These are phyloP conservation scores for Apomyelois bistriatella DNA, from an alignment of 2,888 invertebrate genomes.

Conservation along the genomic window DNA sequence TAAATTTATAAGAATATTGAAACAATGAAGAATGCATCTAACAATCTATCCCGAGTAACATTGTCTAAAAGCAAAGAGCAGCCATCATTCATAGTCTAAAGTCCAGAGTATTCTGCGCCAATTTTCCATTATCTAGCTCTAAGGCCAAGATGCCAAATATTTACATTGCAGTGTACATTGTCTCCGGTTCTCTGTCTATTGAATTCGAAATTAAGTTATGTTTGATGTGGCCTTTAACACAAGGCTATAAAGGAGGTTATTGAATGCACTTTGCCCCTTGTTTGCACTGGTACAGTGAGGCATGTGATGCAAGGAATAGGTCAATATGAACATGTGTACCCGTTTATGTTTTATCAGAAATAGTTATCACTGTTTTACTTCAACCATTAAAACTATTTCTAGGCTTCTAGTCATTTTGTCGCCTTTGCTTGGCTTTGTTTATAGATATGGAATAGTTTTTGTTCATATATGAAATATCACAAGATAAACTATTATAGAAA, in stretches of 20 bases:
- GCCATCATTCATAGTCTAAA: conserved; percentile 52
- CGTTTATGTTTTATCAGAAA: neutral
- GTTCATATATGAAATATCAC: too few species aligned
- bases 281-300: conserved; percentile 14
- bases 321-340: neutral
- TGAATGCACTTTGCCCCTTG: conserved; percentile 20
- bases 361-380: neutral
- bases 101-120: conserved; percentile 48
- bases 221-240: conserved; percentile 26
- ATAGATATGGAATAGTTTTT: too few species aligned
- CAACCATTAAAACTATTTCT: too few species aligned
- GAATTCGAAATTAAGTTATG: conserved; percentile 39
- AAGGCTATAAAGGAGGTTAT: conserved; percentile 30
- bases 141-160: conserved; percentile 52
- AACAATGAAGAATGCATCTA: neutral
- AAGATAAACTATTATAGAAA: too few species aligned
- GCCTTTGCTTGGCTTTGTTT: too few species aligned
- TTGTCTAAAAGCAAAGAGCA: conserved; percentile 18
- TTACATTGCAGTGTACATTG: conserved; percentile 51
- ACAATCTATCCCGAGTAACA: conserved; percentile 4
- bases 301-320: conserved; percentile 4
- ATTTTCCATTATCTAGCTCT: conserved; percentile 56
- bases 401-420: too few species aligned
- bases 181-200: conserved; percentile 41
- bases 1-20: too few species aligned